Percentiles rank a stretch among this genome's conserved stretches.
Evolutionary conservation across 2,113 vertebrate species (phyloP).

Genomic region (Lasiurus borealis): DNA sequence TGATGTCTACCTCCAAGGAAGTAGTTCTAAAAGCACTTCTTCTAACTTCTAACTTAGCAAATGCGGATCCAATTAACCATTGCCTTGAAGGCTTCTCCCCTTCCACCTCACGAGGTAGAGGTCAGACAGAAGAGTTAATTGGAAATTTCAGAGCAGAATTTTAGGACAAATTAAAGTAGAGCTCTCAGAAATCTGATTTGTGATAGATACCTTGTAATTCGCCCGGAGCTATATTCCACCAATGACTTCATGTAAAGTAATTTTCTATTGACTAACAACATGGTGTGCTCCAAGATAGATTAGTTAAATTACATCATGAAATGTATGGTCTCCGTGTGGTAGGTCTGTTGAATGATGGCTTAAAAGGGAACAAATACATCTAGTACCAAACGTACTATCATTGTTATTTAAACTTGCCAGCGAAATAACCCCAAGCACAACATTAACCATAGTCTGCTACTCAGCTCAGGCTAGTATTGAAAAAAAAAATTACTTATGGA

Average conservation of each 20-base stretch:
- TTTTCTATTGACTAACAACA: constrained; percentile 62
- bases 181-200: constrained; percentile 68
- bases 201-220: constrained; percentile 38
- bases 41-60: constrained; percentile 62
- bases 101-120: constrained; percentile 63
- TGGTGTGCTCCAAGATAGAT: background rate
- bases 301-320: constrained; percentile 30
- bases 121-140: constrained; percentile 80
- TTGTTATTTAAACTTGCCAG: constrained; percentile 47
- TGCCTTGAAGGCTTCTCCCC: constrained; percentile 74
- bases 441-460: background rate
- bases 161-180: constrained; percentile 68
- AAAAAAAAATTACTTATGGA: constrained; percentile 32
- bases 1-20: constrained; percentile 40
- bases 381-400: background rate
- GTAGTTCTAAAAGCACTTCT: constrained; percentile 58
- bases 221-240: background rate
- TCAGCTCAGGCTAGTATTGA: background rate
- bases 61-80: constrained; percentile 71
- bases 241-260: background rate
- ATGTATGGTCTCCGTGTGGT: background rate
- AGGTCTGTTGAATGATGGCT: background rate
- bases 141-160: constrained; percentile 76
- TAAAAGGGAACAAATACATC: background rate
- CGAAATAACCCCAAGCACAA: background rate